A percentile compares a stretch with the other conserved stretches of the same genome.
Conservation (phyloP, 1,140 invertebrate species). For the Apocrypta bakeri region DNA sequence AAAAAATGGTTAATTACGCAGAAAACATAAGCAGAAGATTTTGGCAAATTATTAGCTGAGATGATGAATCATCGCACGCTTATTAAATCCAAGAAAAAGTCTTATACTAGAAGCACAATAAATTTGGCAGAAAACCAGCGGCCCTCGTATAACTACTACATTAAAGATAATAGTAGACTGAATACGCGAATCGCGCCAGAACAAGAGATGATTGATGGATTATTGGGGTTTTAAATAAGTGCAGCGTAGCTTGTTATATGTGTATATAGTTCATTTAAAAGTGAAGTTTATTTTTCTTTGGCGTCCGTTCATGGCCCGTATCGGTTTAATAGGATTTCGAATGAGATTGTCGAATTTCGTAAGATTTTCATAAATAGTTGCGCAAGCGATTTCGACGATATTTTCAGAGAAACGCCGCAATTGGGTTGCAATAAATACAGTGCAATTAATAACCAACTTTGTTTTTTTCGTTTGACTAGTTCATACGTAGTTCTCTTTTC, state of each 20-base stretch:
- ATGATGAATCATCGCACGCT: conserved; percentile 23
- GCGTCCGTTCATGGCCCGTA: neutral
- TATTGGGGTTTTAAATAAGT: conserved; percentile 37
- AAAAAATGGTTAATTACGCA: too few relatives aligned
- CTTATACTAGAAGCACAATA: conserved; percentile 47
- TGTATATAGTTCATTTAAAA: neutral
- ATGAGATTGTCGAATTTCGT: too few relatives aligned
- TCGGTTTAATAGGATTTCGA: too few relatives aligned
- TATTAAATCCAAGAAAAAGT: too few relatives aligned
- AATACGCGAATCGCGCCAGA: conserved; percentile 26
- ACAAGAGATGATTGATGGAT: conserved; percentile 36
- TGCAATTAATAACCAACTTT: too few relatives aligned
- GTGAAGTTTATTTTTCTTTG: conserved; percentile 26
- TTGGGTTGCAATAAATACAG: too few relatives aligned
- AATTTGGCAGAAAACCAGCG: conserved; percentile 54
- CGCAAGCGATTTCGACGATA: too few relatives aligned
- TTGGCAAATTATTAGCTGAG: conserved; percentile 9
- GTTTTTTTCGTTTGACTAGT: too few relatives aligned
- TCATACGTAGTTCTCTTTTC: too few relatives aligned
- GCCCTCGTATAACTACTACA: neutral
- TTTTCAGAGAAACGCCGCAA: too few relatives aligned
- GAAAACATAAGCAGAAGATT: too few relatives aligned
- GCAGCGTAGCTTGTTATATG: neutral
- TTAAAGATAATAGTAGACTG: neutral
- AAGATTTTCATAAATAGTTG: too few relatives aligned